Conservation (phyloP, 2,888 invertebrate species). For the Pachliopta kotzebuea region DNA sequence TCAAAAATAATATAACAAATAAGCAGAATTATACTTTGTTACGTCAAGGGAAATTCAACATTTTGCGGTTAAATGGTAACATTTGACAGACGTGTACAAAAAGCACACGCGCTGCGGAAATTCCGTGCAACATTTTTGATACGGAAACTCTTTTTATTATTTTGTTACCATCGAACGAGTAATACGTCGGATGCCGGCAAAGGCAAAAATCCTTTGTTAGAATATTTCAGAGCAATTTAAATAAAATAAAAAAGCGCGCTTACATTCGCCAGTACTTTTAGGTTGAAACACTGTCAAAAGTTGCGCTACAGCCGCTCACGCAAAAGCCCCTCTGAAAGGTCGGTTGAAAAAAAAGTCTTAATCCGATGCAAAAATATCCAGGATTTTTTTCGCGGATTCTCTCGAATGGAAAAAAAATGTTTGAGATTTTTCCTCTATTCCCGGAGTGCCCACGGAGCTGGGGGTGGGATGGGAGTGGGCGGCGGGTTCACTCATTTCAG, state of each 20-base stretch:
- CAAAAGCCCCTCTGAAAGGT: slow-evolving; percentile 18
- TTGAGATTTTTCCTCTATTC: slow-evolving; percentile 29
- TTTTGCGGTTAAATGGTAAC: not conserved
- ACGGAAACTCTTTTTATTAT: not conserved
- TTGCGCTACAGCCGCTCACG: slow-evolving; percentile 16
- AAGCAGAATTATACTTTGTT: no score
- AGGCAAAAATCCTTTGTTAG: slow-evolving; percentile 6
- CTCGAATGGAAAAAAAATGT: slow-evolving; percentile 26
- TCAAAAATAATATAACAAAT: not conserved
- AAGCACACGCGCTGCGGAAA: no score
- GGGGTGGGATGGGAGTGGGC: slow-evolving; percentile 24
- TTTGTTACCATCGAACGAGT: not conserved
- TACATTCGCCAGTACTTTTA: slow-evolving; percentile 9
- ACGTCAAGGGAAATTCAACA: not conserved
- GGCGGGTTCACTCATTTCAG: slow-evolving; percentile 8
- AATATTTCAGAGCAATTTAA: slow-evolving; percentile 8
- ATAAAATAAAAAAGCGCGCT: slow-evolving; percentile 10
- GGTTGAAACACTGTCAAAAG: slow-evolving; percentile 20
- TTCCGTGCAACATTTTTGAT: no score
- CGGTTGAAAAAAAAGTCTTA: slow-evolving; percentile 15
- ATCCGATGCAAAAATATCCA: slow-evolving; percentile 28
- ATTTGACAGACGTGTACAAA: not conserved
- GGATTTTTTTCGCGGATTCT: slow-evolving; percentile 23
- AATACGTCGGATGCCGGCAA: not conserved
- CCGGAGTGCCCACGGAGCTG: slow-evolving; percentile 26